These are phyloP conservation scores for Poliocrania exsul DNA, from an alignment of 2,797 vertebrate genomes.

Conservation along the genomic window DNA sequence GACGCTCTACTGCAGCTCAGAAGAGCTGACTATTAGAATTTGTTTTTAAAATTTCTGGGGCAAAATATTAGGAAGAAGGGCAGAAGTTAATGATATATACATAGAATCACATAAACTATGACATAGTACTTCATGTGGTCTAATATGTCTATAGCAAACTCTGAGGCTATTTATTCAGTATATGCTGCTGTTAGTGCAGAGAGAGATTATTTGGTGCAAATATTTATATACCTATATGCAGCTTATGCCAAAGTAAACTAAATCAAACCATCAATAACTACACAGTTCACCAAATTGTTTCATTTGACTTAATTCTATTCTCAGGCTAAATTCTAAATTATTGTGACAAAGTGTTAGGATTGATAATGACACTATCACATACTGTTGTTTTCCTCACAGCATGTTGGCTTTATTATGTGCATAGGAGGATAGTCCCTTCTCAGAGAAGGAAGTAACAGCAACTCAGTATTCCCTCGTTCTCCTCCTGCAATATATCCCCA, in stretches of 20 bases:
- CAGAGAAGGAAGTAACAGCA: not conserved
- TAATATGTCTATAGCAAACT: not conserved
- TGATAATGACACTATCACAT: not conserved
- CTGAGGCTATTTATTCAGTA: not conserved
- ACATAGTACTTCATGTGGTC: not conserved
- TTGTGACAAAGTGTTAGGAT: fast-evolving
- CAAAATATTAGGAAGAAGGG: not conserved
- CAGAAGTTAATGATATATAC: not conserved
- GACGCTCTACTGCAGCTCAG: not conserved
- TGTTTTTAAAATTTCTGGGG: not conserved
- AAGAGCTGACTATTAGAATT: not conserved
- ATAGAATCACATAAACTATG: not conserved
- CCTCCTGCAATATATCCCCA: not conserved
- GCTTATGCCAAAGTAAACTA: not conserved
- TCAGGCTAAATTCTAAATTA: not conserved
- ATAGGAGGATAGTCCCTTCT: not conserved
- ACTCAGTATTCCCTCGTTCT: not conserved
- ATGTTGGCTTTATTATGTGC: not conserved
- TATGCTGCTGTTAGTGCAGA: not conserved
- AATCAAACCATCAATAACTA: not conserved
- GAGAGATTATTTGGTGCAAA: not conserved
- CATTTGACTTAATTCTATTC: not conserved
- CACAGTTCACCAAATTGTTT: not conserved
- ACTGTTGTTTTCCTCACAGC: not conserved
- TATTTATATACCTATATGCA: not conserved